phyloP scores from a whole-genome alignment of 1,140 invertebrate genomes.

The Stenopsyche tienmushanensis region DNA sequence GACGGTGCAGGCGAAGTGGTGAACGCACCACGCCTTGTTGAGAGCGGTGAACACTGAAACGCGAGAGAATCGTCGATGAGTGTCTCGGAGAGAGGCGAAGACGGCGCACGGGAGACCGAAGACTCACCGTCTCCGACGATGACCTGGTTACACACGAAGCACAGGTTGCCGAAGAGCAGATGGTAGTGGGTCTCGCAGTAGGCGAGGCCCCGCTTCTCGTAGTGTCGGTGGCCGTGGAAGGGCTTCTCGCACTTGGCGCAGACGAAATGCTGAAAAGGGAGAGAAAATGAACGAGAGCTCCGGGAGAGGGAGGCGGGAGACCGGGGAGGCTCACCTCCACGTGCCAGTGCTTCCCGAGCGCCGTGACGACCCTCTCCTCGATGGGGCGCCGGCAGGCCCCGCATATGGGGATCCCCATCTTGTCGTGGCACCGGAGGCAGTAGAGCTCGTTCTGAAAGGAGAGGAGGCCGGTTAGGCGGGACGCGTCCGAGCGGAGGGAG shows the following conservation, averaged over 20 bases:
- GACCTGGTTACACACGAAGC: slow-evolving; percentile 98
- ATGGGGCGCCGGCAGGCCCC: slow-evolving; percentile 95
- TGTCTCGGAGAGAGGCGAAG: neutral
- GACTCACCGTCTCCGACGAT: slow-evolving; percentile 94
- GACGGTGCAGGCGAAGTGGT: slow-evolving; percentile 98
- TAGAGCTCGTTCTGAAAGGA: slow-evolving; percentile 89
- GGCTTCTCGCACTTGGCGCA: slow-evolving; percentile 99
- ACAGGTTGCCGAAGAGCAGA: slow-evolving; percentile 97
- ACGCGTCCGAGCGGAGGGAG: no score
- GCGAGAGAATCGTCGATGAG: slow-evolving; percentile 12
- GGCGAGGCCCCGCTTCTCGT: slow-evolving; percentile 97
- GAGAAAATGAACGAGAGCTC: no score
- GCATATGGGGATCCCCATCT: slow-evolving; percentile 98
- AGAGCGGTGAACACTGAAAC: slow-evolving; percentile 93
- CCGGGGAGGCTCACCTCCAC: slow-evolving; percentile 70
- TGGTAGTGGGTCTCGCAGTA: slow-evolving; percentile 99
- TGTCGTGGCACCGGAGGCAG: slow-evolving; percentile 97
- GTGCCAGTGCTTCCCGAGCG: slow-evolving; percentile 99
- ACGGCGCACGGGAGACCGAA: neutral
- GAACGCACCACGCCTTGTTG: slow-evolving; percentile 99
- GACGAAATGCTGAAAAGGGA: slow-evolving; percentile 85
- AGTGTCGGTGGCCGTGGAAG: slow-evolving; percentile 97
- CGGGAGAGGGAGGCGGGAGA: neutral
- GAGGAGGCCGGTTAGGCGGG: neutral
- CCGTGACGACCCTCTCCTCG: slow-evolving; percentile 95